Evolutionary conservation across 2,797 vertebrate genomes (phyloP).

Genomic region (Pyrocephalus nanus): DNA sequence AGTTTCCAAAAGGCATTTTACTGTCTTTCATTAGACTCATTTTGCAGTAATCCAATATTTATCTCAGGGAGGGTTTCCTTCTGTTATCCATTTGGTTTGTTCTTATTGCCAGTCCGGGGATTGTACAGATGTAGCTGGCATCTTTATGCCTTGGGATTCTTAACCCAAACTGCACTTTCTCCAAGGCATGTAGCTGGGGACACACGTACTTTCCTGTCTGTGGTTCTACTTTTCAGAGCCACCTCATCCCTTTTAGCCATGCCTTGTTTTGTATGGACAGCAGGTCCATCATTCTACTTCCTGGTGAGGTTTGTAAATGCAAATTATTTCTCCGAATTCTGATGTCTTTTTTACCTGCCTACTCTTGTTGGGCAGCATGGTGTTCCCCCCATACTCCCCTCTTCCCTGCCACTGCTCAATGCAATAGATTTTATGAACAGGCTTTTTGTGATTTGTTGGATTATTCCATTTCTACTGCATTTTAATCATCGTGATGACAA

Average conservation of each 20-base stretch:
- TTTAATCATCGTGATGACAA: slow-evolving; percentile 65
- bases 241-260: background rate
- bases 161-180: background rate
- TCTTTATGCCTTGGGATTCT: background rate
- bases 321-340: background rate
- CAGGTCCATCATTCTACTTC: background rate
- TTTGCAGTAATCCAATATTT: background rate
- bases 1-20: background rate
- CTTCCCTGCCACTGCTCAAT: background rate
- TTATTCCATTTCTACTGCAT: slow-evolving; percentile 60
- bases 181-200: background rate
- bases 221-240: background rate
- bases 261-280: background rate
- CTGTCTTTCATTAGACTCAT: background rate
- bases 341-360: background rate
- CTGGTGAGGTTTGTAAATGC: background rate
- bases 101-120: background rate
- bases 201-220: background rate
- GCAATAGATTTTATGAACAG: slow-evolving; percentile 8
- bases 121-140: background rate
- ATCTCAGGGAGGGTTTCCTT: background rate
- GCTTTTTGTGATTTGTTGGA: slow-evolving; percentile 43
- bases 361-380: background rate
- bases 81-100: background rate
- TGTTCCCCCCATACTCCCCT: background rate